Base-by-base conservation (phyloP, 2,888 invertebrate species). In the Plebejus anna region DNA sequence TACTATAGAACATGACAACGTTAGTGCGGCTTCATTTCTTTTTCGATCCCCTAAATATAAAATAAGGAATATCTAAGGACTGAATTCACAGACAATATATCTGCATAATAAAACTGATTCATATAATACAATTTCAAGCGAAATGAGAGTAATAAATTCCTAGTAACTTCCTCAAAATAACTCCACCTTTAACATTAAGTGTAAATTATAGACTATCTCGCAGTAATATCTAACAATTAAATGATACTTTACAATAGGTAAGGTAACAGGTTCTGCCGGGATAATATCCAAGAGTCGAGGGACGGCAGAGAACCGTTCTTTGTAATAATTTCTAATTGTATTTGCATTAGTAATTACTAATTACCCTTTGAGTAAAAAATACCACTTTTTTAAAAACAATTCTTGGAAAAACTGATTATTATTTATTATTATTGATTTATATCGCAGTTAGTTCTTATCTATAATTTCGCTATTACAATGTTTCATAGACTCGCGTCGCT, bases 131-230 rank as follows among this genome's bases (percentile, higher is more conserved):
- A 66, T 66, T 66, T 66, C 32, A 66, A 66, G 32, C 66, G 66
- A 66, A 66, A 66, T 36, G 32, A 71, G 71, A 71, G 71, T 22
- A 71, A 71, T 71, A 42, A 42, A 71, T 71, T 38, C 71, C 16
- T 22, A 22, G 42, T 42, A 71, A 71, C 22, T 42, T 71, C 42
- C 71, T 71, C 22, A 42, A 71, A 71, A 71, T 71, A 42, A 42
- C 38, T 71, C n/a, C 13, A 70, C 70, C 71, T 71, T 71, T 71
- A 71, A 42, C 71, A 71, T 71, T 71, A 71, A 71, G n/a, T n/a
- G 42, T 71, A 71, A 71, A 71, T 71, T 71, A 71, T 71, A 71
- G 71, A 71, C 38, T 71, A 71, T 71, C 71, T 71, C 71, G 71
- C 38, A 71, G 71, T 71, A 71, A 42, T 71, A 71, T 71, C 42